Base-by-base conservation (phyloP, 2,888 invertebrate genomes). In the Nymphalis polychloros region DNA sequence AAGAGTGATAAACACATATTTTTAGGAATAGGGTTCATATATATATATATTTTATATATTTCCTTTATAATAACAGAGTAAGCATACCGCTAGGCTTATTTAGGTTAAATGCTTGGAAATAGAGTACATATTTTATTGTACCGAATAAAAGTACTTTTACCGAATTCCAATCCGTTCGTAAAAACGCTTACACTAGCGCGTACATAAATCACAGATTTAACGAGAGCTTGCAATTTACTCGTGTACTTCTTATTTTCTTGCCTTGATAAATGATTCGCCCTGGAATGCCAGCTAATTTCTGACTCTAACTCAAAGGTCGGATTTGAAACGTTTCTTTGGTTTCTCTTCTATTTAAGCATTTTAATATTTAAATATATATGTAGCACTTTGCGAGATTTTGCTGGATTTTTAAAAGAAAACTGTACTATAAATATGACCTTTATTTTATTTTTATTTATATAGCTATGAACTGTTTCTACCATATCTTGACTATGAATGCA, bases 241-340 rank as follows among this genome's bases (percentile, higher is more conserved):
- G 83, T 83, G 83, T 82, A 77, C 78, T 86, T 88, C 83, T 88
- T 88, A 85, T 88, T 88, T 86, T 76, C 75, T 73, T 73, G 77
- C 73, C 81, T 83, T 88, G 87, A 89, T 86, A 85, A 88, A 89
- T 86, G 84, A 86, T 81, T 81, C 81, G 79, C 79, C 80, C 77
- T 65, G 84, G 83, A 86, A 88, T 84, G 83, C 79, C 72, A 74
- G 84, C 84, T 88, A 86, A 87, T 88, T 86, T 76, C 72, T 74
- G 74, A 72, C 72, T 72, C 68, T 68, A 63, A 66, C 55, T 72
- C 70, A 72, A 66, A 68, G 66, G 61, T 67, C 55, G 67, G 67
- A 62, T 67, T 67, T 67, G n/a, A 13, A 49, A 27, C 47, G 31
- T 60, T 66, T 62, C 55, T 57, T 55, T 57, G 60, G 62, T 57